Evolutionary conservation across 2,888 invertebrate genomes (phyloP), one percentile per base, ranked within the genome.

Genomic region (Beris chalybata): DNA sequence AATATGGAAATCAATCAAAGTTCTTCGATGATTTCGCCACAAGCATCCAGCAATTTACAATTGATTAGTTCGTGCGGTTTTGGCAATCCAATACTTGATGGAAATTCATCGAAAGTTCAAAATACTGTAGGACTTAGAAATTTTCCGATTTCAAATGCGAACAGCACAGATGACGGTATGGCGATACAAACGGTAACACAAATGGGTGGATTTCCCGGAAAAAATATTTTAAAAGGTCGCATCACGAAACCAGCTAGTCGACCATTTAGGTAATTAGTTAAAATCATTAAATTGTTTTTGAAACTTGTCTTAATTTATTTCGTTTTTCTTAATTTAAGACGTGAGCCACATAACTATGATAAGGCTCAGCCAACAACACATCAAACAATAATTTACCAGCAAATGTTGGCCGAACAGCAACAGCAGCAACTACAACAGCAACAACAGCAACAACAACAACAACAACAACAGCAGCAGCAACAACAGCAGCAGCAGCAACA

Each of bases 291-390:
- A 22, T 22, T 22, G 22, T 22, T 22, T 22, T 22, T 44, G 11
- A 44, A 44, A 12, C 44, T 29, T 29, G 54, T 12, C 13, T 9
- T 4, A 29, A 22, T 9, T 22, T 1, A 22, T 22, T 22, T 38
- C 38, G 1, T 7, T 38, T 38, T 38, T 44, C 9, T 59, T 65
- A 13, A 11, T 74, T 22, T 73, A 65, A 76, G 78, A 38, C 76
- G 81, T 5, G 80, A 81, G 71, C 79, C 79, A n/a, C 81, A 81
- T 66, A 81, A 81, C 67, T 81, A 81, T 66, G 81, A 81, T 69
- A 81, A 80, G 74, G 78, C 79, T 13, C 79, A 79, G 71, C 81
- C 81, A 22, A 81, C 81, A n/a, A 54, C 77, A 67, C 81, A 81
- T 67, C 81, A 81, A 74, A 81, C 81, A 2, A 77, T 73, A n/a